These are phyloP conservation scores for Petrosia ficiformis DNA, from an alignment of 37 sponge, comb jelly and placozoan genomes.

Conservation along the genomic window DNA sequence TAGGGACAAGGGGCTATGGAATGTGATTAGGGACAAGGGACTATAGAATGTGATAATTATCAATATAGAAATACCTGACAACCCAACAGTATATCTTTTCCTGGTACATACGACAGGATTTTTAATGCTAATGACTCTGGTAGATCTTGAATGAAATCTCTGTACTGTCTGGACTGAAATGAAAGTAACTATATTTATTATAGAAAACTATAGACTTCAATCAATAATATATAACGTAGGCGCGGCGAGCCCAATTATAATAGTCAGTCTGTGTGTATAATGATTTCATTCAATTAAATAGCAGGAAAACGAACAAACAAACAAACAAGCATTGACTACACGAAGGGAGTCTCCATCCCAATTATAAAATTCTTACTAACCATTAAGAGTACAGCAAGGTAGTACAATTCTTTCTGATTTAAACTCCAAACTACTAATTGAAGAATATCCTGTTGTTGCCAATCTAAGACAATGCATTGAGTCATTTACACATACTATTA, in stretches of 20 bases:
- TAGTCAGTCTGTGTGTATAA: too few species aligned
- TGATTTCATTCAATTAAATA: too few species aligned
- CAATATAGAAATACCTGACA: constrained; percentile 19
- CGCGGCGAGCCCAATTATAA: not conserved
- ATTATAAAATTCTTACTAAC: constrained; percentile 38
- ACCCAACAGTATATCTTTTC: constrained; percentile 44
- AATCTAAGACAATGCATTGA: constrained; percentile 23
- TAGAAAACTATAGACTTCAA: too few species aligned
- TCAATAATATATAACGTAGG: too few species aligned
- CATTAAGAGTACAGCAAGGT: constrained; percentile 44
- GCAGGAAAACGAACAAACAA: too few species aligned
- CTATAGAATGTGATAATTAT: not conserved
- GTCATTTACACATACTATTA: too few species aligned
- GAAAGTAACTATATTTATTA: not conserved
- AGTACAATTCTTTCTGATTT: constrained; percentile 39
- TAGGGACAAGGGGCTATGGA: too few species aligned
- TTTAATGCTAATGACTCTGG: constrained; percentile 24
- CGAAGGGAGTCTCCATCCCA: too few species aligned
- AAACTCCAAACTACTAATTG: constrained; percentile 54
- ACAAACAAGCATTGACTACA: too few species aligned
- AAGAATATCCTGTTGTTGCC: constrained; percentile 69
- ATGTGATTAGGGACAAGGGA: not conserved
- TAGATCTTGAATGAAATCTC: constrained; percentile 40
- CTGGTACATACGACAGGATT: constrained; percentile 31
- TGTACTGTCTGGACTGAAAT: constrained; percentile 35